Evolutionary conservation across 2,797 vertebrate species (phyloP).

Genomic region (Ibycter americanus): DNA sequence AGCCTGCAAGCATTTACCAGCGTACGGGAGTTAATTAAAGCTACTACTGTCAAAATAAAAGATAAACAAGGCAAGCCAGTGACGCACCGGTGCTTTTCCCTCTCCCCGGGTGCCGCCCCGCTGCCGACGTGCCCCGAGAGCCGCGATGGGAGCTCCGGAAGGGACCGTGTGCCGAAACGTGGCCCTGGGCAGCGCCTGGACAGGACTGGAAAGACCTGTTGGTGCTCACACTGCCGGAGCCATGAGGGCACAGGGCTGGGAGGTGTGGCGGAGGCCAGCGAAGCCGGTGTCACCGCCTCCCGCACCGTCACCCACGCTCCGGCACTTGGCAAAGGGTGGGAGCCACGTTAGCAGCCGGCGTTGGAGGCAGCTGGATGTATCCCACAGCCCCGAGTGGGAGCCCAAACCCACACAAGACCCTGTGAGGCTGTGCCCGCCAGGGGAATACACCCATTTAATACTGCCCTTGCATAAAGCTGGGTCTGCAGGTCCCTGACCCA

Average conservation of each 20-base stretch:
- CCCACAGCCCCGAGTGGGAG: rapidly evolving
- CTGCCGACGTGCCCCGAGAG: not conserved
- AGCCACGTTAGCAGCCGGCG: rapidly evolving
- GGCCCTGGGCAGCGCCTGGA: not conserved
- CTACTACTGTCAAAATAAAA: not conserved
- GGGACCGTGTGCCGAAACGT: not conserved
- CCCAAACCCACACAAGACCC: rapidly evolving
- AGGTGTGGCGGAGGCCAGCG: not conserved
- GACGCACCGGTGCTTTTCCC: not conserved
- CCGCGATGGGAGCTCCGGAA: rapidly evolving
- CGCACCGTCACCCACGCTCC: rapidly evolving
- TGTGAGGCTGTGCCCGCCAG: rapidly evolving
- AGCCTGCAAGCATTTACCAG: rapidly evolving
- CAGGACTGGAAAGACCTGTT: constrained; percentile 25
- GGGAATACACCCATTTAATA: rapidly evolving
- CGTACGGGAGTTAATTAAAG: rapidly evolving
- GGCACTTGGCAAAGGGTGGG: rapidly evolving
- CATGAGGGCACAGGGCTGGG: not conserved
- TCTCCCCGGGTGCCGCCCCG: not conserved
- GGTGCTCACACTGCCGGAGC: not conserved
- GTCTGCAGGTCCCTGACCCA: rapidly evolving
- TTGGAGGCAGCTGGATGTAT: not conserved
- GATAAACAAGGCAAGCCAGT: not conserved
- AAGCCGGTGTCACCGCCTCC: not conserved
- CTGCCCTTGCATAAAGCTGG: rapidly evolving